A percentile compares a stretch with the other conserved stretches of the same genome.
These are phyloP conservation scores for Conopomorpha cramerella DNA, from an alignment of 1,140 invertebrate species.

Conservation along the genomic window DNA sequence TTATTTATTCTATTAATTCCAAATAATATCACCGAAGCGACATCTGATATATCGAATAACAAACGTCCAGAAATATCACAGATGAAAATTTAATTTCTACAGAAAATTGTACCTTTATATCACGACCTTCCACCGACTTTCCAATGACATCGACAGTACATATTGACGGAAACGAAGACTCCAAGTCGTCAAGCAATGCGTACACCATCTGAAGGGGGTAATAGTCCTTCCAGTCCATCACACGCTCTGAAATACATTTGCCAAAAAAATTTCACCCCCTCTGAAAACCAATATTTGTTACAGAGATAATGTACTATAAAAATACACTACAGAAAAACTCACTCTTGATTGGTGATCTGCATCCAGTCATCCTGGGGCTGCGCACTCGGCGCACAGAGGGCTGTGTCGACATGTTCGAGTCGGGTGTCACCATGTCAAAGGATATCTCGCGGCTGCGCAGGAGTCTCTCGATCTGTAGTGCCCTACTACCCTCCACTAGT, in stretches of 20 bases:
- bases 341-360: conserved; percentile 18
- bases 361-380: conserved; percentile 4
- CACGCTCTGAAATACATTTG: conserved; percentile 21
- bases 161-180: conserved; percentile 29
- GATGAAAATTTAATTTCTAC: too few relatives aligned
- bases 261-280: too few relatives aligned
- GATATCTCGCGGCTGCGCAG: conserved; percentile 26
- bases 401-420: conserved; percentile 4
- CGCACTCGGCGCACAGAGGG: conserved; percentile 6
- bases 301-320: background rate
- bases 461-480: conserved; percentile 28
- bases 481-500: conserved; percentile 23
- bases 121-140: conserved; percentile 30
- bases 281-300: too few relatives aligned
- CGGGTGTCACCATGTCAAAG: conserved; percentile 20
- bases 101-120: conserved; percentile 49
- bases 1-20: too few relatives aligned
- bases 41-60: too few relatives aligned
- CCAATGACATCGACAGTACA: conserved; percentile 36
- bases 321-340: conserved; percentile 7
- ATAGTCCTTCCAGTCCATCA: conserved; percentile 37
- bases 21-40: too few relatives aligned
- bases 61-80: too few relatives aligned
- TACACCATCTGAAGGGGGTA: conserved; percentile 32
- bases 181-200: conserved; percentile 26